A percentile compares a stretch with the other conserved stretches of the same genome.
phyloP scores from a whole-genome alignment of 2,888 invertebrate genomes.

The Icerya purchasi region DNA sequence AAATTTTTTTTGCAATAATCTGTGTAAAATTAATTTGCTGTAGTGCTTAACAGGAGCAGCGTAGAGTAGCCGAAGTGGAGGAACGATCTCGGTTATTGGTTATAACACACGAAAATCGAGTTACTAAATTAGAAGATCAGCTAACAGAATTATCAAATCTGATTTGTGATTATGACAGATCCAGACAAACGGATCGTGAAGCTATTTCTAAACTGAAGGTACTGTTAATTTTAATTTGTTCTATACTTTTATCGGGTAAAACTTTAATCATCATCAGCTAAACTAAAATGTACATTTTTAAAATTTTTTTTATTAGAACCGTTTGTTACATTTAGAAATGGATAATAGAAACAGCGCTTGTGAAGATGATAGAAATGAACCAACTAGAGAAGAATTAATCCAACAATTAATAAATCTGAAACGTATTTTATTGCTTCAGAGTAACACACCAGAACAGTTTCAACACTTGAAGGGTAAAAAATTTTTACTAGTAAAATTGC shows the following conservation, averaged over 20 bases:
- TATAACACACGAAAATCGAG: slow-evolving; percentile 50
- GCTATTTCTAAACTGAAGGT: slow-evolving; percentile 43
- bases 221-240: background rate
- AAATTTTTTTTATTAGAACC: too few relatives aligned
- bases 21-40: too few relatives aligned
- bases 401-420: slow-evolving; percentile 42
- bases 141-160: slow-evolving; percentile 57
- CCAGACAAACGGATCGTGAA: slow-evolving; percentile 46
- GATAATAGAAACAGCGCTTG: slow-evolving; percentile 17
- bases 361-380: slow-evolving; percentile 19
- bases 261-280: too few relatives aligned
- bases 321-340: slow-evolving; percentile 18
- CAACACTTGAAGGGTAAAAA: slow-evolving; percentile 33
- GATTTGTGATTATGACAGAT: slow-evolving; percentile 52
- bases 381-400: slow-evolving; percentile 29
- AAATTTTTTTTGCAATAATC: too few relatives aligned
- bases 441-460: slow-evolving; percentile 35
- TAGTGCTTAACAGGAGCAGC: slow-evolving; percentile 40
- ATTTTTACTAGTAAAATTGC: too few relatives aligned
- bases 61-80: slow-evolving; percentile 47
- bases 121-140: slow-evolving; percentile 48
- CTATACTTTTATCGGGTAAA: background rate
- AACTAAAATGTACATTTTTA: too few relatives aligned
- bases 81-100: slow-evolving; percentile 43
- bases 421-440: slow-evolving; percentile 34